A percentile compares a stretch with the other conserved stretches of the same genome.
These are phyloP conservation scores for Conger conger DNA, from an alignment of 2,113 vertebrate species.

Conservation along the genomic window DNA sequence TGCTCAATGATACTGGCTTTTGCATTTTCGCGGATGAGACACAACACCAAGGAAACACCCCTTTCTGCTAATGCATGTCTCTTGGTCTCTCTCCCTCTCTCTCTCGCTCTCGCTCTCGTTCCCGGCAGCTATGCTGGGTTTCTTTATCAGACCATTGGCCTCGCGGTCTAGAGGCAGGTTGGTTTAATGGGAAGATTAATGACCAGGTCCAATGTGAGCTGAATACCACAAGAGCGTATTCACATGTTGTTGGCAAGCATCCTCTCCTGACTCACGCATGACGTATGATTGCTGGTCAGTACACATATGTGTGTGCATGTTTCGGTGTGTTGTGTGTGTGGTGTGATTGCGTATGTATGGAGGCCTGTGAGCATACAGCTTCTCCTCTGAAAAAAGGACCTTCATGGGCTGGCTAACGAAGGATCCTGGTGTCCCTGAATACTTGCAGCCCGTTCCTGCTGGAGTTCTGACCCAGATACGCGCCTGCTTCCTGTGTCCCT, in stretches of 20 bases:
- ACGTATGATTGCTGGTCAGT: not conserved
- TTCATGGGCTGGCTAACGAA: not conserved
- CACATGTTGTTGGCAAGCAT: not conserved
- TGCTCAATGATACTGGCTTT: not conserved
- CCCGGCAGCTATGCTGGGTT: not conserved
- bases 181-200: constrained; percentile 7
- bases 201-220: not conserved
- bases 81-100: not conserved
- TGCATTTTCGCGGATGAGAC: not conserved
- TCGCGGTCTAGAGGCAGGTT: not conserved
- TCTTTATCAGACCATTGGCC: not conserved
- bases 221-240: not conserved
- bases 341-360: too few species aligned
- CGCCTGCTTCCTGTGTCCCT: not conserved
- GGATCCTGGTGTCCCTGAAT: not conserved
- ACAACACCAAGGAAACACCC: too few species aligned
- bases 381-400: not conserved
- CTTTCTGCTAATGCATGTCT: not conserved
- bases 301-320: not conserved
- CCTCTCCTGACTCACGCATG: not conserved
- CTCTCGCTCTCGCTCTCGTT: too few species aligned
- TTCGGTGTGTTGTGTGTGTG: not conserved
- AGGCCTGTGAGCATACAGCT: not conserved
- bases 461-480: constrained; percentile 3
- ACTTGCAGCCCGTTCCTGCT: not conserved